Evolutionary conservation across 2,797 vertebrate species (phyloP), one percentile per base, ranked within the genome.

Genomic region (Parauchenoglanis ngamensis): DNA sequence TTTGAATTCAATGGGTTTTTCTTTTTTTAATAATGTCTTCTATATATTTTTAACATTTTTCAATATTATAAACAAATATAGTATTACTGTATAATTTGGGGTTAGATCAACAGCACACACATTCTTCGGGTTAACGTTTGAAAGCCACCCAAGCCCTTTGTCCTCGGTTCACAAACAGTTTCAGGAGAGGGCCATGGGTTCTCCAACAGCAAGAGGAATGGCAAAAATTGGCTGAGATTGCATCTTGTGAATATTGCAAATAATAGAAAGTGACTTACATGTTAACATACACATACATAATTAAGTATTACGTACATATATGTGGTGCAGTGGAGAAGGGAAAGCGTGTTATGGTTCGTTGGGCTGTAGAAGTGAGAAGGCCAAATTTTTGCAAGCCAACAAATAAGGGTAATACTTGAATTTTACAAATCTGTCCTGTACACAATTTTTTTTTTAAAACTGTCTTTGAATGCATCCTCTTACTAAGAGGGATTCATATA

Each of bases 361-460:
- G 92, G 93, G 91, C 90, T 91, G 92, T 94, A 94, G 90, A 91
- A 84, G 94, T 94, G 95, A 94, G 91, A 93, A 95, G 95, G 94
- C 94, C 85, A 79, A 79, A 95, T 95, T 94, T 94, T 94, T 94
- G 95, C 94, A 94, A 95, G 95, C 95, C 94, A 95, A 95, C 96
- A 96, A 96, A 95, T 94, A 92, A 94, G 95, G 94, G 94, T 95
- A 95, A 95, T 96, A 96, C 93, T 93, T 94, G 94, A 95, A 94
- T 95, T 91, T 91, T 96, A 96, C 95, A 96, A 96, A 96, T 95
- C 92, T 93, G 89, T 94, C 93, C 94, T 96, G 95, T 96, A 96
- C 96, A 96, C 90, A 92, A 91, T 95, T 95, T 91, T 79, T 77
- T 75, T 57, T 46, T 81, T 81, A 92, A 92, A 92, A 92, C 88